Base-by-base conservation (phyloP, 1,140 invertebrate genomes). In the Pinna nobilis region DNA sequence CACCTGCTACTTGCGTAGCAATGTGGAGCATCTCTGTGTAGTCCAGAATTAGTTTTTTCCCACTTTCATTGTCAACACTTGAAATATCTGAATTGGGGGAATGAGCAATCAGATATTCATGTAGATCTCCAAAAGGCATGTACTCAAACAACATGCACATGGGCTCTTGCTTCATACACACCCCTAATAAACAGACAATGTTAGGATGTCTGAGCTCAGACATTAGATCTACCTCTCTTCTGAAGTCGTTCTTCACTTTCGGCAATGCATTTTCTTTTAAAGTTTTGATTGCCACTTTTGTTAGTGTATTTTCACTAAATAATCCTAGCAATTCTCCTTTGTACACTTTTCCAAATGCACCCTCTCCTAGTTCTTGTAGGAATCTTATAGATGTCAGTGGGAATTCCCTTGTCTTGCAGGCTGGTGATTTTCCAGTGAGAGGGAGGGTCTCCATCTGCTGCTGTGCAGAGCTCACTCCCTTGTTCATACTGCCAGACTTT, bases 141-240 rank as follows among this genome's bases (percentile, higher is more conserved):
- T 96, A 98, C 87, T 98, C 97, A 90, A 98, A 98, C 2, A 98
- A 90, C 96, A 98, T 97, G 85, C 96, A 98, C 86, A 96, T 93
- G 0, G 97, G 97, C 82, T 97, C 95, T 65, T 97, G 95, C 77
- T 95, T 94, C 55, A 96, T 91, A 59, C 96, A 94, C 3, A 98
- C 96, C 0, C 97, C 97, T 20, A 98, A 91, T 55, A 99, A 92
- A 89, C 96, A 97, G 50, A 98, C 96, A 76, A 99, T 97, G 87
- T 98, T 98, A 0, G 96, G 95, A 91, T 99, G 97, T 65, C 95
- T 92, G 49, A 99, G 89, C 87, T 98, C 96, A 0, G 96, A 94
- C 92, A 98, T 98, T 2, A 98, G 59, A 61, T 87, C 86, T 49
- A 97, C 96, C 83, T 93, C 91, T 69, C 96, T 91, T 84, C 94